Percentiles rank a stretch among this genome's conserved stretches.
Evolutionary conservation across 2,888 invertebrate species (phyloP).

Genomic region (Synergus umbraculus): DNA sequence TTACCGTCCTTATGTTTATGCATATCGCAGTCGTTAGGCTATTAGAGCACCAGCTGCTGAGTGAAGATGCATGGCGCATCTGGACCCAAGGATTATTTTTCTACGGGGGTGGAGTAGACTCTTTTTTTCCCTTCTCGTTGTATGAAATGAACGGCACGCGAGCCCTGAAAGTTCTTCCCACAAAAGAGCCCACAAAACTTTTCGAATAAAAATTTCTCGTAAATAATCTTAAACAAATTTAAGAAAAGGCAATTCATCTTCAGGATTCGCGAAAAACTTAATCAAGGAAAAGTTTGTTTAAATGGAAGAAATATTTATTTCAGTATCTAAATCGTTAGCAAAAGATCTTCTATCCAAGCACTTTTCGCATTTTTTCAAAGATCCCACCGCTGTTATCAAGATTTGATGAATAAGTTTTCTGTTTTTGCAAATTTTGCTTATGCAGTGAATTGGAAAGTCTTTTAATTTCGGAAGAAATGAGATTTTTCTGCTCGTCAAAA

Average conservation of each 20-base stretch:
- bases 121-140: slow-evolving; percentile 6
- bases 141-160: slow-evolving; percentile 1
- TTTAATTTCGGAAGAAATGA: not conserved
- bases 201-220: not conserved
- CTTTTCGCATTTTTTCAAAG: no score
- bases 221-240: not conserved
- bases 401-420: no score
- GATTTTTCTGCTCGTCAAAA: slow-evolving; percentile 17
- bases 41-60: slow-evolving; percentile 20
- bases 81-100: slow-evolving; percentile 16
- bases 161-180: not conserved
- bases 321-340: no score
- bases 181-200: not conserved
- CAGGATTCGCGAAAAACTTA: not conserved
- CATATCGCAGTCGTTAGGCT: not conserved
- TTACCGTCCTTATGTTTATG: not conserved
- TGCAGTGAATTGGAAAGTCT: not conserved
- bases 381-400: no score
- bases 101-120: slow-evolving; percentile 13
- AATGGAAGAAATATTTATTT: not conserved
- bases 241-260: not conserved
- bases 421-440: no score
- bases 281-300: not conserved
- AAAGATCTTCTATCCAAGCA: no score
- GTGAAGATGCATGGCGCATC: slow-evolving; percentile 22